Evolutionary conservation across 64 coral and sea anemone species (phyloP).

Genomic region (Porites lutea): DNA sequence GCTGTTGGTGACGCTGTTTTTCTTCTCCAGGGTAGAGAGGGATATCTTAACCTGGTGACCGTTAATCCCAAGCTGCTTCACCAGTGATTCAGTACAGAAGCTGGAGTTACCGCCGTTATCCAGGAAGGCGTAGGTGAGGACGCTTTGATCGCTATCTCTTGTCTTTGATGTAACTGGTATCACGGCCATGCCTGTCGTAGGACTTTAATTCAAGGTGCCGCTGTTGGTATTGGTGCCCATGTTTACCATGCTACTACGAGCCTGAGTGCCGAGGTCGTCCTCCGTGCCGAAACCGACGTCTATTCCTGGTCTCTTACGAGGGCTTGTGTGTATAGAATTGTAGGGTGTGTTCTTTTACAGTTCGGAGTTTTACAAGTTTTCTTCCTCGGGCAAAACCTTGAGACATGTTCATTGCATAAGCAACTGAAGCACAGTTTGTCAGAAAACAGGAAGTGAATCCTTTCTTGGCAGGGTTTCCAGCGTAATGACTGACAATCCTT

Average conservation of each 20-base stretch:
- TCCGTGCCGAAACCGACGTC: neutral
- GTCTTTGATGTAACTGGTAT: neutral
- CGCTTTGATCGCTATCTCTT: neutral
- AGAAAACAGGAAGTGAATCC: neutral
- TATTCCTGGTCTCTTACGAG: neutral
- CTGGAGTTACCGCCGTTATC: slow-evolving; percentile 16
- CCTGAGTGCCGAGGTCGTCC: neutral
- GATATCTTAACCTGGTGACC: neutral
- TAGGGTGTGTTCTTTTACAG: neutral
- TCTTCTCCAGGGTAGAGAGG: neutral
- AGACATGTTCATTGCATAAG: neutral
- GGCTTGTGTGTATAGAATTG: neutral
- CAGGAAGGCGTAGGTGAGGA: slow-evolving; percentile 17
- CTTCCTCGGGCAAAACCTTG: neutral
- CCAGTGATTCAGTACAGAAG: slow-evolving; percentile 9
- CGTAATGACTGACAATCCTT: neutral
- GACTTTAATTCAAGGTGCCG: no score
- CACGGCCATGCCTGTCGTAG: neutral
- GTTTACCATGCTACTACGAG: neutral
- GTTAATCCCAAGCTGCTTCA: neutral
- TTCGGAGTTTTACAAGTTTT: neutral
- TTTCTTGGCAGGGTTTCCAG: no score
- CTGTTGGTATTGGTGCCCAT: neutral
- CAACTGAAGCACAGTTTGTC: neutral
- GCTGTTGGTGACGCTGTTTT: no score